Base-by-base conservation (phyloP, 2,113 vertebrate genomes). In the Dendropsophus ebraccatus region DNA sequence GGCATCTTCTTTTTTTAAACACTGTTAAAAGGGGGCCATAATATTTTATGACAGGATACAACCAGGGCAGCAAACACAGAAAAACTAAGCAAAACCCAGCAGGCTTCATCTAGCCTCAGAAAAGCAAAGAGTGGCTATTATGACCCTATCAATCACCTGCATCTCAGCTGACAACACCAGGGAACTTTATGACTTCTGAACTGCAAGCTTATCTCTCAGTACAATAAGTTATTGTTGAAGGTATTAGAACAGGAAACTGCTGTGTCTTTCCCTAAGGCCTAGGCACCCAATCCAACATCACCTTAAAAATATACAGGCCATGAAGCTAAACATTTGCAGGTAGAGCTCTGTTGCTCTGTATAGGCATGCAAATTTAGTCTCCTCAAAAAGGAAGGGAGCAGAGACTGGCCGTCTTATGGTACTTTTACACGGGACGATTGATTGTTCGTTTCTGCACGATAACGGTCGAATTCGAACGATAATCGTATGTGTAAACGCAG, bases 1-100 rank as follows among this genome's bases (percentile, higher is more conserved):
- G 76, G 93, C 92, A 93, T 94, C 32, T 54, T 35, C 19, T 85
- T 77, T 84, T 41, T 94, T 94, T 94, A 77, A 82, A 95, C 94
- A 92, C 93, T 93, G 93, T 95, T 95, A 95, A 95, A 95, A 90
- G 5, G 91, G 95, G 94, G 95, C 95, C 94, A 95, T 97, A 97
- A 96, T 95, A 92, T 92, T 94, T 95, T 94, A 94, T 91, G 92
- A 92, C 92, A 94, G 93, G 92, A 94, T 93, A 89, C 87, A 84
- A 88, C 86, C 89, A 88, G 87, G 87, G 90, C 85, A 87, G 60
- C 87, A 93, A 92, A 93, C 89, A 96, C 94, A 96, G 94, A 93
- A 95, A 95, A 93, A 94, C 89, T 90, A 87, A 91, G 94, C 89
- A 94, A 95, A 96, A 93, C 93, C 94, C 96, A 96, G 95, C 95